A percentile compares a stretch with the other conserved stretches of the same genome.
phyloP scores from a whole-genome alignment of 2,888 invertebrate species.

The Nysson spinosus region DNA sequence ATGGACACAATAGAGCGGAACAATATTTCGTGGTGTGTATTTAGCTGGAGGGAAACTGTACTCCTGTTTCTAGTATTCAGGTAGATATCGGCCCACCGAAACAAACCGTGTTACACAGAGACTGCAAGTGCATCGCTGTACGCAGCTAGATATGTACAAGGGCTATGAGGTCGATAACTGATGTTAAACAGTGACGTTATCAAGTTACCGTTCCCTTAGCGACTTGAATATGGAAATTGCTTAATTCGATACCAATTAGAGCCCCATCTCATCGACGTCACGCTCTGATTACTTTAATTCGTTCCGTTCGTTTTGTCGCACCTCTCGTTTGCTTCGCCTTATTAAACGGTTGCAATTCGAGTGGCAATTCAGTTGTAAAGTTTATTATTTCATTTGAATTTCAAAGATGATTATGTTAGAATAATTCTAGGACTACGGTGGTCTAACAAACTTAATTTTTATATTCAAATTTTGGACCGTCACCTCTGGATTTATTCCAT shows the following conservation, averaged over 20 bases:
- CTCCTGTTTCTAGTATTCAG: slow-evolving; percentile 10
- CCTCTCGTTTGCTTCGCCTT: too few relatives aligned
- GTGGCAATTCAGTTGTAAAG: too few relatives aligned
- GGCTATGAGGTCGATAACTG: slow-evolving; percentile 40
- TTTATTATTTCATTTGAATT: too few relatives aligned
- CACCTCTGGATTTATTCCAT: too few relatives aligned
- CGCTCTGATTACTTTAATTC: not conserved
- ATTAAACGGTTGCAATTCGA: too few relatives aligned
- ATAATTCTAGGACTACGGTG: too few relatives aligned
- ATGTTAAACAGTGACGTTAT: slow-evolving; percentile 37
- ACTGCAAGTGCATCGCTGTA: slow-evolving; percentile 11
- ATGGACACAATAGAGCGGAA: not conserved
- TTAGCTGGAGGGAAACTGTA: not conserved
- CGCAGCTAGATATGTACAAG: slow-evolving; percentile 13
- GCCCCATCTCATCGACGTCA: not conserved
- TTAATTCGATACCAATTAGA: not conserved
- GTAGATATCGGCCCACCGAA: slow-evolving; percentile 12
- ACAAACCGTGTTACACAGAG: slow-evolving; percentile 29
- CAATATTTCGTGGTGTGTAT: not conserved
- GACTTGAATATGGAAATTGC: slow-evolving; percentile 20
- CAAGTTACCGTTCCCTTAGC: slow-evolving; percentile 15
- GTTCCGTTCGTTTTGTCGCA: too few relatives aligned
- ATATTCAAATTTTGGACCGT: too few relatives aligned
- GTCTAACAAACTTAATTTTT: too few relatives aligned
- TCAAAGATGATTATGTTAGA: too few relatives aligned